Conservation (phyloP, 1,140 invertebrate genomes). For the Galendromus occidentalis region DNA sequence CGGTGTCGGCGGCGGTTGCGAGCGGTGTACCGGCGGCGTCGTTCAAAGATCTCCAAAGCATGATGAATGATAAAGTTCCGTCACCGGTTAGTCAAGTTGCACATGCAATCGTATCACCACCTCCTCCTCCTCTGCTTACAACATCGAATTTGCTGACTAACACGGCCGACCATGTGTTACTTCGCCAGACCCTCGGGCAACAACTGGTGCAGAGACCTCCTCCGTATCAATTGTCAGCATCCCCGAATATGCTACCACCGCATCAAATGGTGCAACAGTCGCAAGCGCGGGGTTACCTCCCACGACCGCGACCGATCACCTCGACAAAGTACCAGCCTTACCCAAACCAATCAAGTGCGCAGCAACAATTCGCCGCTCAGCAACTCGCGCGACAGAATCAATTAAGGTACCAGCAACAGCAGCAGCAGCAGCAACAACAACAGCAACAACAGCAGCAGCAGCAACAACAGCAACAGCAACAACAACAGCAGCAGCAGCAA, state of each 20-base stretch:
- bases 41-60: slow-evolving; percentile 7
- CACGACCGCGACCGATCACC: slow-evolving; percentile 3
- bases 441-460: not conserved
- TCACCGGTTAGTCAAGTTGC: not conserved
- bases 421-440: not conserved
- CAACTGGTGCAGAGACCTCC: not conserved
- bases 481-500: not conserved
- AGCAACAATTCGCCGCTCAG: not conserved
- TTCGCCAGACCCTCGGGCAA: not conserved
- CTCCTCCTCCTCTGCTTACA: not conserved
- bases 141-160: not conserved
- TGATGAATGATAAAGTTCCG: not conserved
- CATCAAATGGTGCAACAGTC: not conserved
- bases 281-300: not conserved
- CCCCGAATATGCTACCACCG: not conserved
- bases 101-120: not conserved
- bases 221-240: not conserved
- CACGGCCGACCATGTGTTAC: not conserved
- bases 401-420: not conserved
- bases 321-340: slow-evolving; percentile 6
- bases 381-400: not conserved
- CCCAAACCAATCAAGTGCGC: not conserved
- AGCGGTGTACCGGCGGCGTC: not conserved
- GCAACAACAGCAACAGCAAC: slow-evolving; percentile 8
- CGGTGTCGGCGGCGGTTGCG: too few species aligned